Percentiles rank a stretch among this genome's conserved stretches.
phyloP scores from a whole-genome alignment of 2,113 vertebrate species.

The Mustela lutreola region DNA sequence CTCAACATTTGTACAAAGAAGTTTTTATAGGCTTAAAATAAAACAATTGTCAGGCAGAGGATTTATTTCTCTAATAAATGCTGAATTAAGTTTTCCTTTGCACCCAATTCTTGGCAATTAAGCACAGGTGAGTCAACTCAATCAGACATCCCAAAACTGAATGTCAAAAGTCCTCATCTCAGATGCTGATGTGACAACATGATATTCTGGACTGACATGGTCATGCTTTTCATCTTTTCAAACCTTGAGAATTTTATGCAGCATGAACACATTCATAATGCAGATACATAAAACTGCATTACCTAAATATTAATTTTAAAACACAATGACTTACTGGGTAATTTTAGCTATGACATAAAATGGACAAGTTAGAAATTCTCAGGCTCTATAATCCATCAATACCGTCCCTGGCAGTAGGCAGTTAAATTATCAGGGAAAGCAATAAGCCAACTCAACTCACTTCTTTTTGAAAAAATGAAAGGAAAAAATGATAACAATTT shows the following conservation, averaged over 20 bases:
- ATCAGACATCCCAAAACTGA: not conserved
- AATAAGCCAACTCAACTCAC: not conserved
- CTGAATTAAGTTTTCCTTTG: not conserved
- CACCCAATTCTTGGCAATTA: not conserved
- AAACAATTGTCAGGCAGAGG: not conserved
- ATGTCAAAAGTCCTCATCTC: not conserved
- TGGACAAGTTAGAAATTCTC: not conserved
- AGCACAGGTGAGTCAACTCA: not conserved
- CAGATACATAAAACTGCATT: not conserved
- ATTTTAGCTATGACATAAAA: not conserved
- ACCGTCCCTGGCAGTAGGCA: not conserved
- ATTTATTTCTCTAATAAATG: not conserved
- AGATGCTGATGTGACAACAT: not conserved
- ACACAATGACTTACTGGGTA: not conserved
- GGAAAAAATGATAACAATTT: not conserved
- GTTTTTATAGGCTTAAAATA: not conserved
- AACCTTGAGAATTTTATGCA: not conserved
- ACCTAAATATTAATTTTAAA: slow-evolving; percentile 21
- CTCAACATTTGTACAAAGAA: not conserved
- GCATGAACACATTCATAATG: not conserved
- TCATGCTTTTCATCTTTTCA: not conserved
- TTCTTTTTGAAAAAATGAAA: not conserved
- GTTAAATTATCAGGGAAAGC: not conserved
- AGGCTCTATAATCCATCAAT: not conserved
- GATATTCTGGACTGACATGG: not conserved